Evolutionary conservation across 2,113 vertebrate genomes (phyloP).

Genomic region (Oenanthe oenanthe): DNA sequence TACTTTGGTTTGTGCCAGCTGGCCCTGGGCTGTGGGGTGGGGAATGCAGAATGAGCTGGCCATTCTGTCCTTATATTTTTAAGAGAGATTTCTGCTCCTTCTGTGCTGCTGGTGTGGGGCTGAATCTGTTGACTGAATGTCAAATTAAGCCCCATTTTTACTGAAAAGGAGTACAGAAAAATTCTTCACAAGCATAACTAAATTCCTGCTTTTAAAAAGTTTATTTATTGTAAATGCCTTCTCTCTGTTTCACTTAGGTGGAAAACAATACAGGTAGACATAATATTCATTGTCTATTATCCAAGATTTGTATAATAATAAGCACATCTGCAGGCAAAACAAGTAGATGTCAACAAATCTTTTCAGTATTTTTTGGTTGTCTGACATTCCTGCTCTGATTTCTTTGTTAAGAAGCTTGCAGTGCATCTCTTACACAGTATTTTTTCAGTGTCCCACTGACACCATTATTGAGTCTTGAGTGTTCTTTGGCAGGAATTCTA

Average conservation of each 20-base stretch:
- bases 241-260: neutral
- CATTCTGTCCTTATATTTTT: neutral
- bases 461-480: neutral
- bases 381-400: neutral
- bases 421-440: neutral
- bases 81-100: neutral
- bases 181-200: neutral
- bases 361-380: neutral
- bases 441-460: neutral
- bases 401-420: neutral
- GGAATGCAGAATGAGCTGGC: neutral
- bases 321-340: neutral
- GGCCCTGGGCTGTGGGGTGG: neutral
- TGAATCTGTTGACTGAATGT: neutral
- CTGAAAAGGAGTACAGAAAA: neutral
- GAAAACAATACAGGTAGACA: neutral
- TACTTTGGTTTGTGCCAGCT: conserved; percentile 12
- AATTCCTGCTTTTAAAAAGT: neutral
- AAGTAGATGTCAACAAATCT: neutral
- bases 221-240: neutral
- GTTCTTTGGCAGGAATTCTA: neutral
- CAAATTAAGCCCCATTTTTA: neutral
- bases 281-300: neutral
- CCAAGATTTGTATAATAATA: neutral
- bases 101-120: neutral